Evolutionary conservation across 2,113 vertebrate genomes (phyloP), one percentile per base, ranked within the genome.

Genomic region (Nymphicus hollandicus): DNA sequence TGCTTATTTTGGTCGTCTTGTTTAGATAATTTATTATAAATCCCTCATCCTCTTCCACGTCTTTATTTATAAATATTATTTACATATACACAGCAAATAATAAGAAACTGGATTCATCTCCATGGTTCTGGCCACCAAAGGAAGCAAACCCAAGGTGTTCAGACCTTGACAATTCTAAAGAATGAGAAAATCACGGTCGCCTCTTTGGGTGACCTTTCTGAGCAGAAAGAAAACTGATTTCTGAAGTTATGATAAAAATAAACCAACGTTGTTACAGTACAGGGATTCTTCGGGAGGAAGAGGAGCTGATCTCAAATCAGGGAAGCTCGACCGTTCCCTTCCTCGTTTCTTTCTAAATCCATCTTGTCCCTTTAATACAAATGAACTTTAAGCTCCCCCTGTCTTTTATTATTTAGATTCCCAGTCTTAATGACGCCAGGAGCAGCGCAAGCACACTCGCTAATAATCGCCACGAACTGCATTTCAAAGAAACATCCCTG

Each of bases 401-500:
- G 89, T 61, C 94, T 95, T 95, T 97, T 94, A 95, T 95, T 95
- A 95, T 96, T 97, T 94, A 96, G 91, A 97, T 97, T 91, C 86
- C 85, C 73, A 80, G 97, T 82, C 97, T 95, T 97, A 95, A 96
- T 94, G 96, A 97, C 97, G 96, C 97, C 97, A 97, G 94, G 70
- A 93, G 93, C 91, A 79, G 93, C 46, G 53, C 95, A 91, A 94
- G 91, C 89, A 92, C 96, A 90, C 94, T 96, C 44, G 94, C 95
- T 97, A 95, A 91, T 97, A 90, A 96, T 97, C 95, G 88, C 80
- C 78, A 63, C 83, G 70, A 89, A 37, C 83, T 96, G 97, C 96
- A 97, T 97, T 96, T 97, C 97, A 97, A 97, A 97, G 97, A 92
- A 94, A 72, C 89, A 85, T 91, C 93, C 86, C 89, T 96, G 89